Evolutionary conservation across 1,140 invertebrate species (phyloP).

Genomic region (Magallana angulata): DNA sequence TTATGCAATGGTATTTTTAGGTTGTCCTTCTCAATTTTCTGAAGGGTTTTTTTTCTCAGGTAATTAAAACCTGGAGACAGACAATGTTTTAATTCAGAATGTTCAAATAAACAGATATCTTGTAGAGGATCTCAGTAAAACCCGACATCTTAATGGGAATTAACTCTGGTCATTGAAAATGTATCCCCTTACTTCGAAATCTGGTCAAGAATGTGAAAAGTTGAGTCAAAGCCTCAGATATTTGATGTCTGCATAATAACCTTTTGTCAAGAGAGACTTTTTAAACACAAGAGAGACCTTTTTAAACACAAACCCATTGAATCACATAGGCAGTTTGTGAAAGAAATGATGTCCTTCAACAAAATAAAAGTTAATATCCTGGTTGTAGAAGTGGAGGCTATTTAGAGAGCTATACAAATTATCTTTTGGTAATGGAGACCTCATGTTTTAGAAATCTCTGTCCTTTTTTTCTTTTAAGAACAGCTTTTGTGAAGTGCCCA

Average conservation of each 20-base stretch:
- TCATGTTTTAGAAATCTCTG: constrained; percentile 25
- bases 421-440: constrained; percentile 30
- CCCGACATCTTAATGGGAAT: not conserved
- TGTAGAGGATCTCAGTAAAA: not conserved
- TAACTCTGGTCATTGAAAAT: not conserved
- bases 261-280: constrained; percentile 13
- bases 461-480: constrained; percentile 9
- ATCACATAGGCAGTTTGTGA: constrained; percentile 1
- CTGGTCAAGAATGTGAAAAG: not conserved
- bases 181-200: not conserved
- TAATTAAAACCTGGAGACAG: not conserved
- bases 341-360: constrained; percentile 30
- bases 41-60: not conserved
- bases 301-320: constrained; percentile 23
- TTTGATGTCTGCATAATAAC: constrained; percentile 10
- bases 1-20: not conserved
- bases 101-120: constrained; percentile 31
- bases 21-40: not conserved
- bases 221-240: not conserved
- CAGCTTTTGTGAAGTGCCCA: constrained; percentile 29
- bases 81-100: not conserved
- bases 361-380: constrained; percentile 17
- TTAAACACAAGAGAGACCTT: constrained; percentile 31
- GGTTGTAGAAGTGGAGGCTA: not conserved
- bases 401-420: constrained; percentile 3